Conservation (phyloP, 1,140 invertebrate species). For the Drosophila dunni region DNA sequence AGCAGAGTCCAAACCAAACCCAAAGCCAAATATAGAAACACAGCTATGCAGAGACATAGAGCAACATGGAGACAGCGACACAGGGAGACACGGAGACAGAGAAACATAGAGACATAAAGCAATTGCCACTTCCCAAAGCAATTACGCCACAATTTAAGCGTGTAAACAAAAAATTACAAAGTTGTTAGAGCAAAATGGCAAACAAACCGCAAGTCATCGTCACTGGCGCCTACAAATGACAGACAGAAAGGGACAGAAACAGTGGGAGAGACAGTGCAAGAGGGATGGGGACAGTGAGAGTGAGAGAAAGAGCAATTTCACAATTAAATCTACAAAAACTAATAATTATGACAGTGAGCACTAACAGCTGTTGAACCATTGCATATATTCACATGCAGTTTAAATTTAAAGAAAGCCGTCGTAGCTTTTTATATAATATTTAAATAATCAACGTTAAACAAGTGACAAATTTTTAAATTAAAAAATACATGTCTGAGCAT, state of each 20-base stretch:
- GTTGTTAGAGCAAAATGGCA: slow-evolving; percentile 79
- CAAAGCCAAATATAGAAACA: slow-evolving; percentile 4
- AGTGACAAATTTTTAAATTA: too few relatives aligned
- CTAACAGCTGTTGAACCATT: not conserved
- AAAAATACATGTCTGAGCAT: too few relatives aligned
- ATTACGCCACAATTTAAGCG: slow-evolving; percentile 81
- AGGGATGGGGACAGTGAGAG: not conserved
- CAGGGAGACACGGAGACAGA: slow-evolving; percentile 14
- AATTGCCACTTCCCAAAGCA: slow-evolving; percentile 82
- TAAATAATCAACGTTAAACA: too few relatives aligned
- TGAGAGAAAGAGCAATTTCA: slow-evolving; percentile 35
- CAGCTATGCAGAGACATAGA: slow-evolving; percentile 7
- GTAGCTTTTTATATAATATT: too few relatives aligned
- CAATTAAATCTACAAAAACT: slow-evolving; percentile 32
- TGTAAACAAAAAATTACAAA: slow-evolving; percentile 83
- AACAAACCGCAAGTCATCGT: slow-evolving; percentile 68
- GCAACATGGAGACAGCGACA: slow-evolving; percentile 12
- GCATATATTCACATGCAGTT: too few relatives aligned
- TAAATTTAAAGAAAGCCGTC: too few relatives aligned
- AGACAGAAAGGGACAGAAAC: slow-evolving; percentile 13
- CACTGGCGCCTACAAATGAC: slow-evolving; percentile 56
- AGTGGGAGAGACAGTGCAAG: not conserved
- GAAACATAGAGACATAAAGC: slow-evolving; percentile 28
- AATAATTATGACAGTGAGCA: slow-evolving; percentile 45
- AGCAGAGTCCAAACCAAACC: not conserved